Percentiles rank a stretch among this genome's conserved stretches.
phyloP scores from a whole-genome alignment of 1,140 invertebrate species.

The Octopus sinensis region DNA sequence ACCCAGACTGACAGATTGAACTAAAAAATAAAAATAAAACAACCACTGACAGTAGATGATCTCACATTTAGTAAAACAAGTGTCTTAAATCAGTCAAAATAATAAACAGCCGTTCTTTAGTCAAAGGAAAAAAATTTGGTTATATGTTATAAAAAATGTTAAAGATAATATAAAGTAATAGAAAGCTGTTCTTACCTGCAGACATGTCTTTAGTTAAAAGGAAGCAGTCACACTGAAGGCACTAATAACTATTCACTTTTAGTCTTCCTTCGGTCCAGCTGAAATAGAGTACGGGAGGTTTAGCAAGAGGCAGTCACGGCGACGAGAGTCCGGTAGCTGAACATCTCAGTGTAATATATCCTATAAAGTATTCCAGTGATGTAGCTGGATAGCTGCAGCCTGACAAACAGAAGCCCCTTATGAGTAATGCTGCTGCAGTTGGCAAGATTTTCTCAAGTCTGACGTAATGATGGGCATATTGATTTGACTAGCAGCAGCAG shows the following conservation, averaged over 20 bases:
- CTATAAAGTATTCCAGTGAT: background rate
- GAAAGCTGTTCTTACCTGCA: conserved; percentile 12
- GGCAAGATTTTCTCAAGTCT: conserved; percentile 10
- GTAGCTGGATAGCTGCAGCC: background rate
- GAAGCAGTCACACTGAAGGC: conserved; percentile 16
- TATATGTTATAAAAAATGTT: no score
- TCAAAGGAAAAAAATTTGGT: no score
- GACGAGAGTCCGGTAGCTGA: background rate
- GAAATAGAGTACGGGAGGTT: background rate
- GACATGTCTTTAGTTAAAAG: conserved; percentile 7
- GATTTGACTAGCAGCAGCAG: background rate
- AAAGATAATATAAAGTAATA: background rate
- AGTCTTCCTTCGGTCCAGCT: conserved; percentile 10
- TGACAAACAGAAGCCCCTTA: background rate
- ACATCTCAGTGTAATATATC: background rate
- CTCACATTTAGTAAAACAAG: no score
- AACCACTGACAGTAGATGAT: no score
- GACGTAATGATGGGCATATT: conserved; percentile 3
- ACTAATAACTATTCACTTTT: conserved; percentile 8
- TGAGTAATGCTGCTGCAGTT: conserved; percentile 10
- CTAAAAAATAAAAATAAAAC: no score
- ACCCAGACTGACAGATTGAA: no score
- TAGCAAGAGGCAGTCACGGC: background rate
- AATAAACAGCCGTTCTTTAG: no score
- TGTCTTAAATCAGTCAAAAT: no score